A percentile compares a stretch with the other conserved stretches of the same genome.
phyloP scores from a whole-genome alignment of 1,140 invertebrate species.

The Anoplophora glabripennis region DNA sequence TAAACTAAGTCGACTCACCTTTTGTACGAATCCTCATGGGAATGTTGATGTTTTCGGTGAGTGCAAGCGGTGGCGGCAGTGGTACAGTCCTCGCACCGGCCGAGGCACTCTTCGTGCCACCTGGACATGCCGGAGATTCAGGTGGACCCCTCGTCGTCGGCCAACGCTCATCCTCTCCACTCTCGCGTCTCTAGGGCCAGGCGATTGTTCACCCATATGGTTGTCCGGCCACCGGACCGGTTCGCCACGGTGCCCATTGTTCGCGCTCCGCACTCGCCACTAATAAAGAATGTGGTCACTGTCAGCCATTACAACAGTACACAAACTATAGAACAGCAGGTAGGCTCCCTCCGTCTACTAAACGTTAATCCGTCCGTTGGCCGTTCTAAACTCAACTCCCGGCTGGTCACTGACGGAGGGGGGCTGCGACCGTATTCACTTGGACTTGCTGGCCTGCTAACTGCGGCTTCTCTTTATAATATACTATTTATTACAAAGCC shows the following conservation, averaged over 20 bases:
- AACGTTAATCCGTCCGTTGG: conserved; percentile 4
- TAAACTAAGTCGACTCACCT: conserved; percentile 4
- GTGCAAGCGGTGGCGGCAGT: conserved; percentile 1
- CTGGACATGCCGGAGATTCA: conserved; percentile 9
- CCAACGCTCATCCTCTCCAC: not conserved
- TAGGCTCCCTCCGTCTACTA: conserved; percentile 10
- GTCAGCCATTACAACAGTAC: conserved; percentile 6
- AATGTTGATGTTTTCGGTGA: not conserved
- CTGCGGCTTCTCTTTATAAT: conserved; percentile 2
- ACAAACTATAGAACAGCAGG: conserved; percentile 5
- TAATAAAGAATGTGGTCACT: conserved; percentile 3
- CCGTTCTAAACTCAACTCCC: conserved; percentile 7
- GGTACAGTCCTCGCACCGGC: conserved; percentile 9
- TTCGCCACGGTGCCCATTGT: not conserved
- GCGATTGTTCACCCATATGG: conserved; percentile 10
- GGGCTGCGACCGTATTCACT: not conserved
- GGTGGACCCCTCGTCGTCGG: conserved; percentile 2
- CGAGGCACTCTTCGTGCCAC: conserved; percentile 13
- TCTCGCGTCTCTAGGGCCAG: not conserved
- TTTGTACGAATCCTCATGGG: conserved; percentile 8
- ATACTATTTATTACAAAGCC: too few relatives aligned
- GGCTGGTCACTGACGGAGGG: conserved; percentile 4
- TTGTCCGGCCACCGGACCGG: not conserved
- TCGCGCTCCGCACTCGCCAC: not conserved
- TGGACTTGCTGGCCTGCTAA: conserved; percentile 11